These are phyloP conservation scores for Phanerotoma sp. DNA, from an alignment of 2,888 invertebrate species.

Conservation along the genomic window DNA sequence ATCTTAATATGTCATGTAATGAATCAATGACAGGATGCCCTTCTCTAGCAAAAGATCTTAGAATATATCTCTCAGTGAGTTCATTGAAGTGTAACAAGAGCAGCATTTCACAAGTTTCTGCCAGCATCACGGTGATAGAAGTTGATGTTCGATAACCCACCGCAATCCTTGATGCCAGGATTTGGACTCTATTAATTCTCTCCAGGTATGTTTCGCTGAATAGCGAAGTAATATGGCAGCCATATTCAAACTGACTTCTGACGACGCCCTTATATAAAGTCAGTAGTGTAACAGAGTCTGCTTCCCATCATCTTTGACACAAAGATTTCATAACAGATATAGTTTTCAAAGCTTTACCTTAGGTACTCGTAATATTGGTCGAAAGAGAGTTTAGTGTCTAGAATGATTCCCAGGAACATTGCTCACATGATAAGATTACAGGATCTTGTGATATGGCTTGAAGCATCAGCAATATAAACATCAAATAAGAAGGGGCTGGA, in stretches of 20 bases:
- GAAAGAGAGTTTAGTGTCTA: neutral
- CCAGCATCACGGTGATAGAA: neutral
- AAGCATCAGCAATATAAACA: neutral
- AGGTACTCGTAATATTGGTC: neutral
- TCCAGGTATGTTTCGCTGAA: neutral
- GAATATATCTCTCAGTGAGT: neutral
- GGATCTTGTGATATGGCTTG: neutral
- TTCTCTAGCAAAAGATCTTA: neutral
- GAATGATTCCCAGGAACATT: neutral
- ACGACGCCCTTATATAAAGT: neutral
- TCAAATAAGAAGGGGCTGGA: conserved; percentile 1
- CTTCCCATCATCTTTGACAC: neutral
- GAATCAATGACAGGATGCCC: neutral
- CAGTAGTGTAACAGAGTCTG: neutral
- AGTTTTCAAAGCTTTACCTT: neutral
- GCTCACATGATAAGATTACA: neutral
- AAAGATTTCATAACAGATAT: neutral
- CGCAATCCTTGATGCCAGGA: neutral
- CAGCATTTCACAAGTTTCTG: neutral
- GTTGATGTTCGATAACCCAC: neutral
- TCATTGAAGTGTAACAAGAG: neutral
- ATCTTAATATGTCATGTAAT: neutral
- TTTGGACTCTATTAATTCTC: neutral
- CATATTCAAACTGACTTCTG: neutral
- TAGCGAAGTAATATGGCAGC: neutral